Evolutionary conservation across 2,797 vertebrate genomes (phyloP).

Genomic region (Rhinoraja longicauda): DNA sequence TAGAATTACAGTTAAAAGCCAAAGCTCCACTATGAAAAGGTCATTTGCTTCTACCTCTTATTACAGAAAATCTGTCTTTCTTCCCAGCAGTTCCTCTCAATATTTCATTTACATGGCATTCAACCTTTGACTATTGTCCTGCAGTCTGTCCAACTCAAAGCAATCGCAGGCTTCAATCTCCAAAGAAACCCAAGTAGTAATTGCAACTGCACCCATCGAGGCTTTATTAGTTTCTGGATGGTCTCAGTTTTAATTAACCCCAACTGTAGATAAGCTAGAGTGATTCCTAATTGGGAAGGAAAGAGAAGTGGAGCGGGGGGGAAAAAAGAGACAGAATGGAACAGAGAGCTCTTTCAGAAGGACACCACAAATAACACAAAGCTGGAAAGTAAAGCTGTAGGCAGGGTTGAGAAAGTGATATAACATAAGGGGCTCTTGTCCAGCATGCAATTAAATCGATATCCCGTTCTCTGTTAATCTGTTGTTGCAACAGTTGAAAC

Average conservation of each 20-base stretch:
- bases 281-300: constrained; percentile 41
- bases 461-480: constrained; percentile 25
- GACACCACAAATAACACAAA: constrained; percentile 35
- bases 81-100: constrained; percentile 21
- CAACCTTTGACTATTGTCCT: constrained; percentile 39
- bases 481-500: constrained; percentile 35
- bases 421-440: constrained; percentile 32
- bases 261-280: constrained; percentile 49
- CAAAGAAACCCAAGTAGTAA: constrained; percentile 44
- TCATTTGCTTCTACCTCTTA: constrained; percentile 31
- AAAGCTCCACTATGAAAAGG: constrained; percentile 30
- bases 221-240: constrained; percentile 44
- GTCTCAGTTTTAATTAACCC: constrained; percentile 56
- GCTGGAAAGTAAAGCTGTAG: constrained; percentile 38
- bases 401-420: constrained; percentile 29
- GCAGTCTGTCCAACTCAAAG: constrained; percentile 41
- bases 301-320: constrained; percentile 39
- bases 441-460: constrained; percentile 36
- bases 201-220: constrained; percentile 46
- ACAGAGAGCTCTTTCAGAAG: constrained; percentile 37
- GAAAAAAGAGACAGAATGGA: constrained; percentile 28
- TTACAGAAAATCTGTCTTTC: constrained; percentile 32
- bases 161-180: constrained; percentile 39
- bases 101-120: constrained; percentile 40
- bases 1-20: constrained; percentile 37